Evolutionary conservation across 2,888 invertebrate species (phyloP), one percentile per base, ranked within the genome.

Genomic region (Autographa gamma): DNA sequence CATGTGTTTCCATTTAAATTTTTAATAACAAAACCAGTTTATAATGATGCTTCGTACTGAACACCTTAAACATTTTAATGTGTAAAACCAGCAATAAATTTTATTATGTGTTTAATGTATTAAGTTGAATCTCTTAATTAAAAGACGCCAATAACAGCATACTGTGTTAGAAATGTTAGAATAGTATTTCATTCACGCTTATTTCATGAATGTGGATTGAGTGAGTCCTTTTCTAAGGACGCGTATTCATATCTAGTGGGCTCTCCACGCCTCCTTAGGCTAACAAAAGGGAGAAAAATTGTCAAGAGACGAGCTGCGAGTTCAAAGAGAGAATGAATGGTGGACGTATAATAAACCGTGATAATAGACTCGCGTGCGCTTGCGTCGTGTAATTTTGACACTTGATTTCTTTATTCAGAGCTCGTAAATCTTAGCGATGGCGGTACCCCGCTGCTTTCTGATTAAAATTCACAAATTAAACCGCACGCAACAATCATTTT

Each of bases 381-480:
- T 86, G 88, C 68, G 70, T 69, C 64, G 69, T 91, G 84, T 91
- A 90, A 93, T 93, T 90, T 91, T 91, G 91, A 91, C 90, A 91
- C 87, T 87, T 92, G 92, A 93, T 93, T 94, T 92, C 92, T 93
- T 93, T 89, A 93, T 93, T 91, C 92, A 88, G 65, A 78, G 19
- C 76, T 83, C 89, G 84, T 91, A 89, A 88, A 89, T 91, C 90
- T 88, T 84, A 68, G 60, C 76, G 81, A 79, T 79, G 83, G 83
- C 75, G 62, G 72, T 58, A 68, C 72, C 83, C 78, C 69, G 77
- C 84, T 76, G 83, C 31, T 77, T 84, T 82, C 76, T 87, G 79
- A 88, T 89, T 87, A 85, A 81, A 83, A 85, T 71, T 74, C 73
- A 73, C 70, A 69, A 78, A 76, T 69, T 58, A 74, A 77, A 60